These are phyloP conservation scores for Drosophila mojavensis DNA, from an alignment of 1,140 invertebrate species.

Conservation along the genomic window DNA sequence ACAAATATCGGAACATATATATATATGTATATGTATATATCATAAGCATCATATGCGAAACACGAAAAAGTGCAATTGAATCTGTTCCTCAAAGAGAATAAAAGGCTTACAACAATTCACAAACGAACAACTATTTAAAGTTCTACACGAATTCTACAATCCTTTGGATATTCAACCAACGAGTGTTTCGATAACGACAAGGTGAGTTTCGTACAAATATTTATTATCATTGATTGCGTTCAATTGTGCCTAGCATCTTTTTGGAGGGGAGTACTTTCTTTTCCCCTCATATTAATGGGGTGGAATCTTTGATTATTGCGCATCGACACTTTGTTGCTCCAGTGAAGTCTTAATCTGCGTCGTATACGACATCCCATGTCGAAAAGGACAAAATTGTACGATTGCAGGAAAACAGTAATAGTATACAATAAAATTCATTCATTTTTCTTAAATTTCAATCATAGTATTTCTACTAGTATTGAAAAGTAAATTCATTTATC, in stretches of 20 bases:
- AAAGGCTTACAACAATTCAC: conserved; percentile 17
- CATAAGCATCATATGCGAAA: conserved; percentile 15
- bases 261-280: conserved; percentile 9
- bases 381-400: background rate
- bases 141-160: no score
- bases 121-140: no score
- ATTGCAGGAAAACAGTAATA: no score
- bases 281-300: background rate
- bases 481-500: no score
- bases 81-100: conserved; percentile 23
- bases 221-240: background rate
- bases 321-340: conserved; percentile 17
- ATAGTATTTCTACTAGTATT: no score
- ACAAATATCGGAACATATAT: conserved; percentile 6
- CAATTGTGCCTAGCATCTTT: background rate
- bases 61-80: conserved; percentile 41
- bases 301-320: conserved; percentile 23
- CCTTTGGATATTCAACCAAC: conserved; percentile 43
- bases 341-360: conserved; percentile 9
- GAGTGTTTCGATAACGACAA: conserved; percentile 32
- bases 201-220: conserved; percentile 23
- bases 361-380: background rate
- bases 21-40: background rate
- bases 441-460: no score
- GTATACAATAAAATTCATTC: no score